Evolutionary conservation across 1,140 invertebrate species (phyloP), one percentile per base, ranked within the genome.

Genomic region (Lethocerus indicus): DNA sequence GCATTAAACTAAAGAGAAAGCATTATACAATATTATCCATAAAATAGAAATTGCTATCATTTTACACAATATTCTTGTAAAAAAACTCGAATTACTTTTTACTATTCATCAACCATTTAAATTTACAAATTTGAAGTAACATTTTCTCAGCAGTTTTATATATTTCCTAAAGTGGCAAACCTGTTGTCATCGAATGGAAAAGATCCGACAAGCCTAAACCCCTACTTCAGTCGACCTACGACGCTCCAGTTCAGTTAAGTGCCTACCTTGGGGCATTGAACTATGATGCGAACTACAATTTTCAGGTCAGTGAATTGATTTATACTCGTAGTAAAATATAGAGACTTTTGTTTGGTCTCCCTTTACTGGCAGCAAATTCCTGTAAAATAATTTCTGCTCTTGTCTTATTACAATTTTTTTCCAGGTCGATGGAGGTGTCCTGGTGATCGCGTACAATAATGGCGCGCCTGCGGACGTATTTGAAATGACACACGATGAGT

Each of bases 171-270:
- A 87, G 81, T 60, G 71, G 74, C 49, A 71, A 71, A 44, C 65
- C 78, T 12, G 79, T 77, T 23, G 50, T 87, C 32, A 81, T 89
- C 49, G 82, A 87, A 61, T 89, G 83, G 82, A 87, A 87, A 64
- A 84, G 81, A 57, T 84, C 83, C 1, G 72, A 76, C 51, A 82
- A 75, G 60, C 66, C 64, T 5, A 79, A 83, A 58, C 66, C 70
- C 43, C 66, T 67, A 0, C 59, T 87, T 47, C 60, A 66, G 1
- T 59, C 71, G 26, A 83, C 77, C 0, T 86, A 78, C 60, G 82
- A 87, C 61, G 78, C 81, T 60, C 83, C 84, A 5, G 58, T 87
- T 29, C 83, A 87, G 67, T 55, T 85, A 20, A 77, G 75, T 5
- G 82, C 85, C 4, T 87, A 87, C 61, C 73, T 85, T 41, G 83